Base-by-base conservation (phyloP, 2,113 vertebrate genomes). In the Excalfactoria chinensis region DNA sequence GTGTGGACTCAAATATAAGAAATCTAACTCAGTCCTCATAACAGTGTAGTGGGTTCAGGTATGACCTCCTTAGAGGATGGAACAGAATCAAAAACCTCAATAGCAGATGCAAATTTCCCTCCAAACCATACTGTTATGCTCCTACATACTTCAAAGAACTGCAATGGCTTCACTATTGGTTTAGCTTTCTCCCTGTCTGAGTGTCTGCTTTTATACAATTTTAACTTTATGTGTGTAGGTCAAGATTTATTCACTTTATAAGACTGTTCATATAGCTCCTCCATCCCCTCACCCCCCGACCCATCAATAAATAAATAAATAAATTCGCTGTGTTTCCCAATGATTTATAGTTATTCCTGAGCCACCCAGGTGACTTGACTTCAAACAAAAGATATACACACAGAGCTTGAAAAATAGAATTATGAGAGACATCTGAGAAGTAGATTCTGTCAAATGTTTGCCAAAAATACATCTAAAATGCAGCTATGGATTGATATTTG, bases 381-480 rank as follows among this genome's bases (percentile, higher is more conserved):
- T 96, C 77, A 95, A 86, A 80, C 14, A 89, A 67, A 76, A 82
- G 44, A 7, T 49, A 49, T 41, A 79, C 13, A 75, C 63, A 84
- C 53, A 64, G n/a, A 93, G 40, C 56, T 69, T 23, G 94, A 95
- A 88, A 91, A 77, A 62, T 8, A 44, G 55, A 78, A 73, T 51
- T 69, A 69, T 80, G 87, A 89, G 89, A 93, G 32, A 41, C 35
- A 69, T 89, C 49, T 92, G 77, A 93, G 63, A 68, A 95, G 79
- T 34, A 80, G 48, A n/a, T 82, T 64, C 78, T 89, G 62, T 93
- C 70, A 90, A 86, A 81, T 49, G 58, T 30, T 67, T 74, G 55
- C 78, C 46, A 85, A 95, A 95, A 95, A 95, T 88, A 89, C 8
- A 69, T 78, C 78, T 91, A 23, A 84, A 84, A 67, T 84, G 53